These are phyloP conservation scores for Urocolius indicus DNA, from an alignment of 2,113 vertebrate species.

Conservation along the genomic window DNA sequence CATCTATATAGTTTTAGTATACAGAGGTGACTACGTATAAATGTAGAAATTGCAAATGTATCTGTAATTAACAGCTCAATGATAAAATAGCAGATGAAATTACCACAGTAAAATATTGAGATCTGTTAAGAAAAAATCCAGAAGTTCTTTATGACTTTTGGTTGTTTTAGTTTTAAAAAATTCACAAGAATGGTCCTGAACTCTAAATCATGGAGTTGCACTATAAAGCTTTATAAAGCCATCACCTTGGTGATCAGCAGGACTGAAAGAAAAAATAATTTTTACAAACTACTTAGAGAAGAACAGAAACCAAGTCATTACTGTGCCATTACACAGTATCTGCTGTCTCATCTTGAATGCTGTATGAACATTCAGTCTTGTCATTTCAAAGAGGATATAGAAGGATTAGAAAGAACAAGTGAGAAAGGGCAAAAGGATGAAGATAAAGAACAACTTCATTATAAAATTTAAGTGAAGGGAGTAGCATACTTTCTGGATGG, in stretches of 20 bases:
- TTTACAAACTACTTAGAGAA: not conserved
- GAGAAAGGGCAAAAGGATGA: not conserved
- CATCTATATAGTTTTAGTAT: not conserved
- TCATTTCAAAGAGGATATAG: not conserved
- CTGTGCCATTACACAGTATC: not conserved
- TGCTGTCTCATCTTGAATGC: not conserved
- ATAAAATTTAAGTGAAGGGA: not conserved
- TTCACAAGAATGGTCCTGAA: not conserved
- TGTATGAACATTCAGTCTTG: not conserved
- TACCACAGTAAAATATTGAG: not conserved
- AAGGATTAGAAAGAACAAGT: not conserved
- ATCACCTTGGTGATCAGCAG: not conserved
- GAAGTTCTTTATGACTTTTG: accelerated
- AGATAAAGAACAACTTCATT: not conserved
- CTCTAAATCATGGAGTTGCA: not conserved
- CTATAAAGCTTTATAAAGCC: not conserved
- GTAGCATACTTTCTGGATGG: not conserved
- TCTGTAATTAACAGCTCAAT: not conserved
- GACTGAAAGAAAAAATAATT: not conserved
- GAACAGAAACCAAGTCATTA: not conserved
- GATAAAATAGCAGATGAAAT: not conserved
- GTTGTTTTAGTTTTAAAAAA: not conserved
- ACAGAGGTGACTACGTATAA: not conserved
- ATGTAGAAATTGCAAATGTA: not conserved
- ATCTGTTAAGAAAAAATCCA: not conserved